Base-by-base conservation (phyloP, 1,140 invertebrate species). In the Bombus huntii region DNA sequence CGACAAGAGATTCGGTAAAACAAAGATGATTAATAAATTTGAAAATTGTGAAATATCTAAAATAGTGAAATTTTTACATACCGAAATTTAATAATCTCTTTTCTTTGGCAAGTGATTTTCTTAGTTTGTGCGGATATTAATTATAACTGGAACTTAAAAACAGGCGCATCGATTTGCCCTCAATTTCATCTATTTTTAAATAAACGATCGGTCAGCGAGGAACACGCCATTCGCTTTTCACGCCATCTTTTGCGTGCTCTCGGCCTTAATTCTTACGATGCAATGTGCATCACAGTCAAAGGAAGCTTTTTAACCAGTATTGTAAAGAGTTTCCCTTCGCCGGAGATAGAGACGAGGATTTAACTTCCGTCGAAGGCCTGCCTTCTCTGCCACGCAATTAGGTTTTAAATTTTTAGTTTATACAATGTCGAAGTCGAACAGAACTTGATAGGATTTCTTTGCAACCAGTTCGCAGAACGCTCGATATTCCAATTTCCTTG, bases 361-460 rank as follows among this genome's bases (percentile, higher is more conserved):
- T 59, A 59, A 68, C 66, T 59, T 9, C 47, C 79, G 37, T 22
- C 31, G 34, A 72, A 72, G 37, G 12, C 3, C 15, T 39, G n/a
- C 12, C 42, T 31, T 31, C 42, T 47, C 15, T 37, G 65, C 34
- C 44, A 13, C 53, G 66, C 78, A 72, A 81, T 81, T 71, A 71
- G n/a, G 13, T 57, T 81, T 57, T 5, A 81, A 57, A 81, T 81
- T 72, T 72, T 81, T 42, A 42, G 28, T 62, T 42, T 70, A 28
- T 53, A 59, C 34, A 0, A 34, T 9, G 37, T 18, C 13, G 22
- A 66, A 34, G 25, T 71, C 37, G 39, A 72, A 39, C 68, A n/a
- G 42, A 59, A 22, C 8, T 10, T 1, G n/a, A 72, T 62, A 22
- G 31, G 59, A 42, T 81, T 72, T 59, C 65, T 68, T 47, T 28